Evolutionary conservation across 2,797 vertebrate species (phyloP), one percentile per base, ranked within the genome.

Genomic region (Carapus acus): DNA sequence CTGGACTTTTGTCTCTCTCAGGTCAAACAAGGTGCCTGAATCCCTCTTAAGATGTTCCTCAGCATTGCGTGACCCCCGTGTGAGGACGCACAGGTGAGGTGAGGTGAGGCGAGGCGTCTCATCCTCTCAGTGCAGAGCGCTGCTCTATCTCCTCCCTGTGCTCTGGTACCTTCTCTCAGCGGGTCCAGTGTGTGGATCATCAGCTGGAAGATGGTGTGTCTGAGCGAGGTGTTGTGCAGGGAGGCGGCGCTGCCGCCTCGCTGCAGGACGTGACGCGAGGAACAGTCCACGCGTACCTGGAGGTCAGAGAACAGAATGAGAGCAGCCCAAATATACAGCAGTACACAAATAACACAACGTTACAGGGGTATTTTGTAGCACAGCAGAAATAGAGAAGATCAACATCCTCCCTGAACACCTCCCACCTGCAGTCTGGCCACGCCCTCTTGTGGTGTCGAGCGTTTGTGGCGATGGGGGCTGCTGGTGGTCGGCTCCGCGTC

Each of bases 161-260:
- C 2, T 18, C 42, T 89, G n/a, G n/a, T n/a, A 94, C 93, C 92
- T 88, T 91, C 89, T 65, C 90, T 85, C 73, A 96, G 80, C 12
- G 91, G 91, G 76, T 96, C 91, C 83, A 95, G 82, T 1, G 92
- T 94, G 84, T 91, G 90, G 72, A 94, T 90, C 91, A 94, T 92
- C 76, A 96, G 89, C 62, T 93, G 90, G 78, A 90, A 92, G 82
- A 94, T 89, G 85, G 91, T 92, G 84, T 69, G 88, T 6, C 93
- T 85, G 77, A 92, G 83, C 3, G 90, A 93, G 1, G 90, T 88
- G 88, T 94, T 94, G 85, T 96, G 93, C 31, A 96, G 89, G 15
- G 93, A 96, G 43, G 91, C 88, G 0, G 88, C 86, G 84, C 92
- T 94, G 77, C 89, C 89, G 16, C 89, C 92, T 59, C 90, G 78